phyloP scores from a whole-genome alignment of 2,888 invertebrate genomes.

The Thecophora atra region DNA sequence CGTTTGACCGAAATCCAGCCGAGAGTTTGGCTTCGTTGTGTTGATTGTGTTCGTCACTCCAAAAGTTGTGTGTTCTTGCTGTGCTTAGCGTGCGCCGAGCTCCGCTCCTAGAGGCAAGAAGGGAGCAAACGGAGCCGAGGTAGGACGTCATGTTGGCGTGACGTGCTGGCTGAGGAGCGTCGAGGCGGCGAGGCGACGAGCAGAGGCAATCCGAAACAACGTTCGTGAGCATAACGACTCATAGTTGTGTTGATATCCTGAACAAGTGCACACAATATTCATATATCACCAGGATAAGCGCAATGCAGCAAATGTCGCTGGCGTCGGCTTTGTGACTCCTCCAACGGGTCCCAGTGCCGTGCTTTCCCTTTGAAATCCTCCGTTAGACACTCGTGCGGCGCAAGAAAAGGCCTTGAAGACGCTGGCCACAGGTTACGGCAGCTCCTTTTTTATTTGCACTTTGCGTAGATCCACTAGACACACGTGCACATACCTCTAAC shows the following conservation, averaged over 20 bases:
- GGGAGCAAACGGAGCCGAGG: background rate
- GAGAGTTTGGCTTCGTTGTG: background rate
- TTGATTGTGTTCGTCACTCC: background rate
- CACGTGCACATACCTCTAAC: background rate
- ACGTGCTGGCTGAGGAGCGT: background rate
- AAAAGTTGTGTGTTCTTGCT: slow-evolving; percentile 9
- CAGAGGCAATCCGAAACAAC: background rate
- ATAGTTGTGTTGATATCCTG: slow-evolving; percentile 37
- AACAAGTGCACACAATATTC: slow-evolving; percentile 60
- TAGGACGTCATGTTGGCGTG: background rate
- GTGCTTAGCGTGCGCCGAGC: slow-evolving; percentile 33
- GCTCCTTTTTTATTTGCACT: no score
- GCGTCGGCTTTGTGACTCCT: background rate
- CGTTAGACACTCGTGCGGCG: background rate
- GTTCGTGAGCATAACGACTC: slow-evolving; percentile 35
- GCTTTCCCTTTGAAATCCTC: background rate
- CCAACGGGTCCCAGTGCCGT: background rate
- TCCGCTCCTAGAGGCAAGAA: slow-evolving; percentile 28
- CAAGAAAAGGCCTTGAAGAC: slow-evolving; percentile 4
- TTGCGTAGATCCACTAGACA: slow-evolving; percentile 13
- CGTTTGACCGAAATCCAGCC: background rate
- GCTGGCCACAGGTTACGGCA: background rate
- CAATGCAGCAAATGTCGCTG: slow-evolving; percentile 63
- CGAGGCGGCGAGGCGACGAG: no score
- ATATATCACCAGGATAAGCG: slow-evolving; percentile 67